Base-by-base conservation (phyloP, 1,140 invertebrate genomes). In the Drosophila mojavensis region DNA sequence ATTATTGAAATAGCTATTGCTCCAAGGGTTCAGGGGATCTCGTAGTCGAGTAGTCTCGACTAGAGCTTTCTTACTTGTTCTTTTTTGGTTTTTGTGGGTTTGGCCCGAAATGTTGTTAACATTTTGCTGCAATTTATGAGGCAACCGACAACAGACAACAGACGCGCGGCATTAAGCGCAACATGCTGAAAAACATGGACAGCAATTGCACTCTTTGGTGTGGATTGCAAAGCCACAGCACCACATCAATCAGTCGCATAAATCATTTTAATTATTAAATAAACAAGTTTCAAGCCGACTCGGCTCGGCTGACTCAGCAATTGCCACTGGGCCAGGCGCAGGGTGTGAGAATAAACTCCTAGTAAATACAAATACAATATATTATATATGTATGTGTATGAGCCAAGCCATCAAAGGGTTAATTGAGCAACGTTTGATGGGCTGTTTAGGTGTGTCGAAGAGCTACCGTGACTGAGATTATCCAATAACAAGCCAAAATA, bases 191-290 rank as follows among this genome's bases (percentile, higher is more conserved):
- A 65, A 78, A 69, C 79, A 83, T 71, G 75, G 79, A 82, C 79
- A 3, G 64, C 79, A 47, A 81, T 60, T 68, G 65, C 50, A 33
- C 43, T 47, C 43, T 47, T 7, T 47, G 43, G 43, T 47, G 63
- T 76, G 61, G 45, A 70, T 50, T 70, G 36, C 54, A 47, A 28
- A 39, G 50, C 41, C 60, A 17, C 48, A 55, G n/a, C 33, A 55
- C 77, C 64, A 66, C 81, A 84, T 84, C 81, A 84, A 84, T 84
- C 81, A 84, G 81, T 73, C 81, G 62, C 85, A 89, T 90, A 89
- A 89, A 90, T 89, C 85, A 89, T 81, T 85, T 90, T 89, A 89
- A 89, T 89, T 90, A 90, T 86, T 90, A 90, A 90, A 90, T 79
- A 90, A 90, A 86, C 85, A 89, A 85, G 78, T 81, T 80, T 51